Base-by-base conservation (phyloP, 2,113 vertebrate species). In the Heteronetta atricapilla region DNA sequence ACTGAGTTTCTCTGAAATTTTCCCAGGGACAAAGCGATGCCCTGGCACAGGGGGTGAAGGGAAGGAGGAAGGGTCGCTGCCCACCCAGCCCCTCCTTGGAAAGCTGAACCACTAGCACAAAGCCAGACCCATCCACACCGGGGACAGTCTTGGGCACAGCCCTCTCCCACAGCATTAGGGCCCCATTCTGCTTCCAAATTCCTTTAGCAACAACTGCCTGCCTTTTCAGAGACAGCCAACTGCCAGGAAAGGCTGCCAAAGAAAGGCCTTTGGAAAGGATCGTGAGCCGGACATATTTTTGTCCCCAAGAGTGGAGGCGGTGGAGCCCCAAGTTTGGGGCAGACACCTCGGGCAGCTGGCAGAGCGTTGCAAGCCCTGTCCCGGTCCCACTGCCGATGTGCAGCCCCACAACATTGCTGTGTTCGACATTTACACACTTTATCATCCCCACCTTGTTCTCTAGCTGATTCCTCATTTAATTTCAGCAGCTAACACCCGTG, bases 231-330 rank as follows among this genome's bases (percentile, higher is more conserved):
- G 84, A 29, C 31, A 93, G 81, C 85, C 96, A 93, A 70, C 72
- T 88, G 88, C 85, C 94, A 89, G 91, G 89, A 93, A 75, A 93
- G 85, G 82, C 90, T 94, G 76, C 94, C 94, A 96, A 94, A 86
- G 89, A 96, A 93, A 86, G 89, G 58, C 67, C 68, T 80, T 81
- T 80, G 94, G 87, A 95, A 96, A 68, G 88, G 55, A 88, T 80
- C 89, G 60, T 2, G 1, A 94, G 79, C 87, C 2, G 3, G 91
- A 81, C 64, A 46, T 89, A 83, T 83, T 94, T 95, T 79, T 94
- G 55, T 80, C 52, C 80, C 81, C 2, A 0, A 53, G 70, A 92
- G 44, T n/a, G 70, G 87, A 79, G 84, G 55, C 3, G 0, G 86
- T 21, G 12, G 78, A 94, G 74, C 58, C 62, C 62, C 58, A 58